Evolutionary conservation across 2,797 vertebrate genomes (phyloP), one percentile per base, ranked within the genome.

Genomic region (Siniperca scherzeri): DNA sequence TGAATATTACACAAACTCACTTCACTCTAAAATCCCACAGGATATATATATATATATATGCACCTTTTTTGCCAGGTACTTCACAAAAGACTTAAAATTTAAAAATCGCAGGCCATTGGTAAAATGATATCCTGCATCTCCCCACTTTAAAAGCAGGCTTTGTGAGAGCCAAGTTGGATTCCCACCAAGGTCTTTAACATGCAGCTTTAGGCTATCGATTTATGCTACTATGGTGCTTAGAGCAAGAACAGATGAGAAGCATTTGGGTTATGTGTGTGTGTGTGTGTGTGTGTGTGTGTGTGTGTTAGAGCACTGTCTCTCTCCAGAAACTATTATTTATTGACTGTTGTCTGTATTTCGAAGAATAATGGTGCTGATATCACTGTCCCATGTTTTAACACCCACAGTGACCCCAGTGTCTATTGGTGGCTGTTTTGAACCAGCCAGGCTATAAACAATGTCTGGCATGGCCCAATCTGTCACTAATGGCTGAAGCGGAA

Each of bases 181-280:
- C 30, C 40, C 48, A 88, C 66, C 80, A 86, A 78, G 19, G 61
- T 84, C 70, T 88, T 87, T 56, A 88, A 84, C 62, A 68, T 77
- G 66, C 56, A 77, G 72, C 79, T 87, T 71, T 74, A 79, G 75
- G 68, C n/a, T 70, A 89, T 87, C 0, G 60, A 91, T 89, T 85
- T 68, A 83, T 56, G 55, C 40, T 81, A 59, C 57, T 48, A 38
- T 22, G 13, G 67, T 65, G 75, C 83, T 88, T 33, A 30, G 67
- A 77, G 70, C 52, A 46, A 66, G 36, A 78, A 69, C 62, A 71
- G 57, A 77, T 27, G 61, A 67, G 36, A 27, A 74, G 56, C 2
- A 3, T 74, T 70, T 59, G 71, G 44, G 62, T 36, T 42, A 10
- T 42, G 40, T 11, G 10, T 42, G 10, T 40, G 38, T 8, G 38